Base-by-base conservation (phyloP, 2,888 invertebrate species). In the Drosophila atripex region DNA sequence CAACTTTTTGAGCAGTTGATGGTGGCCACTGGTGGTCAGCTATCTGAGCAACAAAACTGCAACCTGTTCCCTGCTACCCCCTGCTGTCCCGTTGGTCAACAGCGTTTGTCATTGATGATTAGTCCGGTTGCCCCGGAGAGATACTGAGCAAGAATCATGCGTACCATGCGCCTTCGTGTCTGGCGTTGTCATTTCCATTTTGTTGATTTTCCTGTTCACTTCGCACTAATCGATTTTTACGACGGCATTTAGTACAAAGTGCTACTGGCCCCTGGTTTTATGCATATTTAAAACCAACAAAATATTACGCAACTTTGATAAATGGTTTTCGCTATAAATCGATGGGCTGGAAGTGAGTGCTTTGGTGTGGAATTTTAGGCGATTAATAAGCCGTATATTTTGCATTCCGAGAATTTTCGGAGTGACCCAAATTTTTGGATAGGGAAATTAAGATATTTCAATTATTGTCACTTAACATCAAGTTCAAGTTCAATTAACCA, bases 401-500 rank as follows among this genome's bases (percentile, higher is more conserved):
- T 30, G 64, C 66, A 64, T 65, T 65, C 64, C 53, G 38, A 12
- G n/a, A 53, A 53, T 32, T 23, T 46, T 18, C 1, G 30, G 18
- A 30, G 18, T 73, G 56, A 51, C 41, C 57, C 45, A 54, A 73
- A 77, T 84, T 61, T 60, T 52, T 9, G 21, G 3, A 23, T n/a
- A 9, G 21, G 16, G 18, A 41, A 73, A 82, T 87, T 57, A 76
- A 87, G 82, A 78, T 73, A 86, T 75, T 66, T 69, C 69, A 82
- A 82, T 85, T 85, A 52, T 21, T 73, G 72, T 73, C 82, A 78
- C 55, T 85, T 85, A 70, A 82, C 82, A 71, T 52, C 28, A 58
- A 32, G 87, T 77, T 80, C 87, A 80, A 80, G 87, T 70, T 75
- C 80, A 80, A 80, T 80, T 75, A 58, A 50, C 30, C 30, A 52